Evolutionary conservation across 2,888 invertebrate genomes (phyloP).

Genomic region (Ochlodes sylvanus): DNA sequence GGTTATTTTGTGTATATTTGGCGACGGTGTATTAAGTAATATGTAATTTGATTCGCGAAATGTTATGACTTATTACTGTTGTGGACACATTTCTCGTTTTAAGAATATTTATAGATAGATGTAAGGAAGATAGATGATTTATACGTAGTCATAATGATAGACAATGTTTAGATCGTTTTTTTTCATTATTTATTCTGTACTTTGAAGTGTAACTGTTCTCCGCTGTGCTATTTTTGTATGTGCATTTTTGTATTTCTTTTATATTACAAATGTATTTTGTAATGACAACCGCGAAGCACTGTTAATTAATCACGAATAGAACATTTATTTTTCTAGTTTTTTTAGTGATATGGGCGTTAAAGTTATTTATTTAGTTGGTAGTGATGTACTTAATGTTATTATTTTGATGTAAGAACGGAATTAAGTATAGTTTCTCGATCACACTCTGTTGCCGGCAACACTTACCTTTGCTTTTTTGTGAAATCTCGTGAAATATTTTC

Average conservation of each 20-base stretch:
- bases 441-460: too few species aligned
- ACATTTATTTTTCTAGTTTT: constrained; percentile 6
- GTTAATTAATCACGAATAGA: constrained; percentile 9
- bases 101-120: not conserved
- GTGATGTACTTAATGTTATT: not conserved
- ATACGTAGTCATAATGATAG: not conserved
- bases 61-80: not conserved
- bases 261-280: constrained; percentile 19
- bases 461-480: too few species aligned
- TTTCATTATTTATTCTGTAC: constrained; percentile 12
- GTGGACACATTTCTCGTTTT: not conserved
- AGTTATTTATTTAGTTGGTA: not conserved
- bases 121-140: not conserved
- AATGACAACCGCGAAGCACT: not conserved
- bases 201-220: constrained; percentile 16
- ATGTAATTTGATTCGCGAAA: not conserved
- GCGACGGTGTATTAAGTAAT: not conserved
- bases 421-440: too few species aligned
- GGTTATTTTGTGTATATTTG: too few species aligned
- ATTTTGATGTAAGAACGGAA: too few species aligned
- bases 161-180: not conserved
- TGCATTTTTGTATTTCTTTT: constrained; percentile 15
- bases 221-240: constrained; percentile 17
- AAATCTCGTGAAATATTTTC: constrained; percentile 33
- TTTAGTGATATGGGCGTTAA: not conserved